Conservation (phyloP, 92 coral and sea anemone species). For the Virgularia gustaviana region DNA sequence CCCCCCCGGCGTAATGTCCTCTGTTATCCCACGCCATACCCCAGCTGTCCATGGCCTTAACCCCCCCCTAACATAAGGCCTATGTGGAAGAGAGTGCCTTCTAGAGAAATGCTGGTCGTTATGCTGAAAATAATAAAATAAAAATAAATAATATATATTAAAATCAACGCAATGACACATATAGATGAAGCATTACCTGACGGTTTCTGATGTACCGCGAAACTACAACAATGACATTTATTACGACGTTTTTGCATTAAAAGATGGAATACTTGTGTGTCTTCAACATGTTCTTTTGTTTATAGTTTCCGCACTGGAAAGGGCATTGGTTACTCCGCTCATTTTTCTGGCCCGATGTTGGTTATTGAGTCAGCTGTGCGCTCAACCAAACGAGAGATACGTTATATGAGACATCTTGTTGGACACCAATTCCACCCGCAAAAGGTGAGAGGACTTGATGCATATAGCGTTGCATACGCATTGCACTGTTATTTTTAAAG, state of each 20-base stretch:
- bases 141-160: too few relatives aligned
- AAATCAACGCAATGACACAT: neutral
- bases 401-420: slow-evolving; percentile 83
- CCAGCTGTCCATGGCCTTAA: too few relatives aligned
- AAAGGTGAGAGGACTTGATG: slow-evolving; percentile 75
- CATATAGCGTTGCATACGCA: too few relatives aligned
- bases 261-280: neutral
- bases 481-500: too few relatives aligned
- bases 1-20: too few relatives aligned
- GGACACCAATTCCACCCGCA: slow-evolving; percentile 96
- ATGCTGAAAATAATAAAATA: too few relatives aligned
- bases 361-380: slow-evolving; percentile 93
- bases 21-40: too few relatives aligned
- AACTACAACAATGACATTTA: neutral
- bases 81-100: too few relatives aligned
- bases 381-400: slow-evolving; percentile 76
- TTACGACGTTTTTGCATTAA: neutral
- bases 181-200: too few relatives aligned
- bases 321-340: slow-evolving; percentile 96
- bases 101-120: too few relatives aligned
- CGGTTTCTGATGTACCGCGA: too few relatives aligned
- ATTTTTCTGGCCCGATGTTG: slow-evolving; percentile 99
- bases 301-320: slow-evolving; percentile 95
- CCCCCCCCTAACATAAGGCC: too few relatives aligned
- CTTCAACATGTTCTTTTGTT: neutral